Percentiles rank a stretch among this genome's conserved stretches.
Evolutionary conservation across 2,888 invertebrate genomes (phyloP).

Genomic region (Andrena fulva): DNA sequence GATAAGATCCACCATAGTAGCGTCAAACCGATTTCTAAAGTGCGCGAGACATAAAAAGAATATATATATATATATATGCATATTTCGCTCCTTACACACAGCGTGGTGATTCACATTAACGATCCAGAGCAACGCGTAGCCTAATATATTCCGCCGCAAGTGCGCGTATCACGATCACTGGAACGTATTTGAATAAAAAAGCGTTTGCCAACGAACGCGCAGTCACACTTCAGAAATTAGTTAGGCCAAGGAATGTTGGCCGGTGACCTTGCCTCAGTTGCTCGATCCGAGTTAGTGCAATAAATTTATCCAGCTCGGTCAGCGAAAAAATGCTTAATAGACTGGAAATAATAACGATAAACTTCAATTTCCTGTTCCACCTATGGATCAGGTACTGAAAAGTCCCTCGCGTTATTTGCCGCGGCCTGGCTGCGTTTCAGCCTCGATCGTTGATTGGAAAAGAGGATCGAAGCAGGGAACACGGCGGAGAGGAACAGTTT

Average conservation of each 20-base stretch:
- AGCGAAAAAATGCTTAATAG: constrained; percentile 37
- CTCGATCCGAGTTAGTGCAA: constrained; percentile 3
- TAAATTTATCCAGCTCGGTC: constrained; percentile 10
- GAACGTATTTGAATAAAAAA: not conserved
- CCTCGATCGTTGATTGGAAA: constrained; percentile 28
- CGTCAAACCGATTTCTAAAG: not conserved
- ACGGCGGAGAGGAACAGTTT: constrained; percentile 41
- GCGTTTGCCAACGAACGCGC: not conserved
- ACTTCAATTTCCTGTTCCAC: constrained; percentile 44
- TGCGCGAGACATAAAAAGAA: not conserved
- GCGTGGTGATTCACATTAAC: not conserved
- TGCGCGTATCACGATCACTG: not conserved
- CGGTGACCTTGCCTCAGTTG: constrained; percentile 32
- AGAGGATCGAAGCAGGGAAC: constrained; percentile 12
- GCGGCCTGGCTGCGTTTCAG: constrained; percentile 6
- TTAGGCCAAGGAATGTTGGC: constrained; percentile 40
- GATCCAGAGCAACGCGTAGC: not conserved
- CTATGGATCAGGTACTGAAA: constrained; percentile 34
- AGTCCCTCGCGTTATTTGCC: constrained; percentile 30
- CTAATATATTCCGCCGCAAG: not conserved
- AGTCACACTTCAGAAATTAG: constrained; percentile 40
- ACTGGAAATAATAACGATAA: constrained; percentile 32
- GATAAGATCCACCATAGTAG: too few relatives aligned
- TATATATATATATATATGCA: not conserved
- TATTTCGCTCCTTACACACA: not conserved